Evolutionary conservation across 64 coral and sea anemone genomes (phyloP).

Genomic region (Dendrophyllia cribrosa): DNA sequence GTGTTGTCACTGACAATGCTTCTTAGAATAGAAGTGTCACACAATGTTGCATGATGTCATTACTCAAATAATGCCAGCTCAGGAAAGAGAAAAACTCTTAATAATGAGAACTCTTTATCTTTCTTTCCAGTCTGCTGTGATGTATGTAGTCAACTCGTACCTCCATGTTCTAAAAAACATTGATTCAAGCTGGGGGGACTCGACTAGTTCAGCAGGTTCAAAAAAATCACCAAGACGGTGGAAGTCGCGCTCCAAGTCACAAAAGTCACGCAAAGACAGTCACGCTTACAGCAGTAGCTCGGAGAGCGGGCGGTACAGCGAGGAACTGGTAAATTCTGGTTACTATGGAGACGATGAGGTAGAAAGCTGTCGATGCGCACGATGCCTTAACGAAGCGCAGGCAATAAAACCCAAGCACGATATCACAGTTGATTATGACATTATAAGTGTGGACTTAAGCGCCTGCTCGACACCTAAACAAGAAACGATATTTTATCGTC

Average conservation of each 20-base stretch:
- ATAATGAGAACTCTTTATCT: neutral
- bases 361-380: conserved; percentile 61
- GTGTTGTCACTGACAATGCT: too few relatives aligned
- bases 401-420: conserved; percentile 30
- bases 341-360: conserved; percentile 96
- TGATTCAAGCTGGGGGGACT: conserved; percentile 86
- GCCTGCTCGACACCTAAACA: neutral
- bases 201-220: neutral
- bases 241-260: neutral
- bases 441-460: conserved; percentile 79
- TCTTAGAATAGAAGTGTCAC: too few relatives aligned
- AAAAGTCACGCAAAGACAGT: conserved; percentile 26
- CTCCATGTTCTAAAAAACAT: conserved; percentile 85
- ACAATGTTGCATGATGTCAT: too few relatives aligned
- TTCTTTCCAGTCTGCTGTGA: conserved; percentile 31
- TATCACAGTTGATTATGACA: conserved; percentile 72
- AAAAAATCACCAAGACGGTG: conserved; percentile 1
- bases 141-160: conserved; percentile 91
- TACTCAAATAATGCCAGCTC: too few relatives aligned
- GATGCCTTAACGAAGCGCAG: conserved; percentile 32
- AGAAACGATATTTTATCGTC: neutral
- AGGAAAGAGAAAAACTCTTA: too few relatives aligned
- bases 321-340: conserved; percentile 81
- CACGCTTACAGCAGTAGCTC: conserved; percentile 46
- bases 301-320: conserved; percentile 82